These are phyloP conservation scores for Argyresthia goedartella DNA, from an alignment of 2,888 invertebrate genomes.

Conservation along the genomic window DNA sequence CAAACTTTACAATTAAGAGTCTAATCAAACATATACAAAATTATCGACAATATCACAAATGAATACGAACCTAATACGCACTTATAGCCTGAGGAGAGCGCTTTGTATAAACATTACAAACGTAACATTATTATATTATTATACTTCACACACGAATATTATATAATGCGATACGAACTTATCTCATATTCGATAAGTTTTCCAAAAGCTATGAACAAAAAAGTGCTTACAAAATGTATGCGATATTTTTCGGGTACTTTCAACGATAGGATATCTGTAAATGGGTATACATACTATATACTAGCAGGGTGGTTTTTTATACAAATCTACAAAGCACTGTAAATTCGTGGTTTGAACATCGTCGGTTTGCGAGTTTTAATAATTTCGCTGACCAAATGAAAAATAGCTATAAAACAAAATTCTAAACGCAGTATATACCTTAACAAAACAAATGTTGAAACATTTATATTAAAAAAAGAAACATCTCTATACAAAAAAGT, in stretches of 20 bases:
- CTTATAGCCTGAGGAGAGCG: background rate
- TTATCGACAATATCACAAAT: conserved; percentile 67
- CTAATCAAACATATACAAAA: conserved; percentile 52
- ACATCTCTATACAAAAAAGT: conserved; percentile 27
- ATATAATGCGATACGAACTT: too few species aligned
- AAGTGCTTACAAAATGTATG: too few species aligned
- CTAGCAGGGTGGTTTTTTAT: too few species aligned
- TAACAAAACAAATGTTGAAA: conserved; percentile 38
- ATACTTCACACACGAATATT: background rate
- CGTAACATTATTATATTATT: background rate
- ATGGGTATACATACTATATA: too few species aligned
- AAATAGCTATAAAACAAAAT: conserved; percentile 37
- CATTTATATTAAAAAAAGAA: conserved; percentile 49
- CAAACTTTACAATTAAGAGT: conserved; percentile 52
- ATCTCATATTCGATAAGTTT: too few species aligned
- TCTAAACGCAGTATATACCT: conserved; percentile 31
- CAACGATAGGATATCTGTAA: too few species aligned
- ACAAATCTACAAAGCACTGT: too few species aligned
- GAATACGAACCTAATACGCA: conserved; percentile 35
- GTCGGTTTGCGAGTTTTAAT: too few species aligned
- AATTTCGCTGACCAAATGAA: conserved; percentile 16
- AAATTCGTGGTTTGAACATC: too few species aligned
- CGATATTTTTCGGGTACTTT: too few species aligned
- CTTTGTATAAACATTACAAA: background rate
- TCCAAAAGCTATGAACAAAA: too few species aligned